Evolutionary conservation across 1,140 invertebrate species (phyloP).

Genomic region (Halyomorpha halys): DNA sequence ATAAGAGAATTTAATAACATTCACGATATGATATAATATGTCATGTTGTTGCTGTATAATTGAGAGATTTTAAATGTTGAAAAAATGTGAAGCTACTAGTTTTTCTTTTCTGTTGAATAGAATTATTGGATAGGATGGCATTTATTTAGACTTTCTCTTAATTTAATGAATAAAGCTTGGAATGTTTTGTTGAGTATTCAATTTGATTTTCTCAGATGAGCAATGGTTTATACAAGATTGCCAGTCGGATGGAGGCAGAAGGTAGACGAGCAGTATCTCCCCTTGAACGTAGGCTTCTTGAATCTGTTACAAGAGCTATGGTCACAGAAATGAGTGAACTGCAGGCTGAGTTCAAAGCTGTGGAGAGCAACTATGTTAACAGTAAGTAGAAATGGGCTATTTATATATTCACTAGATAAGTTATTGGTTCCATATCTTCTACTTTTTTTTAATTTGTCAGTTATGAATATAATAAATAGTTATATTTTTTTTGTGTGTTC

Average conservation of each 20-base stretch:
- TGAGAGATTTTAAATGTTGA: no score
- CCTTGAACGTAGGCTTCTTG: conserved; percentile 62
- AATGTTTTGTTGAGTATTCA: not conserved
- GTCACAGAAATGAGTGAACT: conserved; percentile 74
- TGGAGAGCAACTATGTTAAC: conserved; percentile 71
- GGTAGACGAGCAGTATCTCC: conserved; percentile 41
- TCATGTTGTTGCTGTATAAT: no score
- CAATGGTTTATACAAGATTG: conserved; percentile 64
- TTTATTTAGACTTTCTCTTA: not conserved
- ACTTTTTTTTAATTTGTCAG: not conserved
- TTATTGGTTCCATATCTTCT: no score
- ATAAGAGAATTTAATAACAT: no score
- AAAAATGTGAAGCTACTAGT: no score
- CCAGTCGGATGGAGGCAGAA: conserved; percentile 60
- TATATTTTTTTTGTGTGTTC: no score
- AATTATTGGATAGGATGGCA: not conserved
- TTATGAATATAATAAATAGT: not conserved
- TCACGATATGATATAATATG: no score
- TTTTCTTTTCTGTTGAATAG: not conserved
- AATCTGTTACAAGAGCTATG: conserved; percentile 72
- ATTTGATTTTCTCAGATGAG: conserved; percentile 46
- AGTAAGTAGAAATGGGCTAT: conserved; percentile 34
- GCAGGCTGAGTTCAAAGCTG: conserved; percentile 64
- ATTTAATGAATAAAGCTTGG: not conserved
- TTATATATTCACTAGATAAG: not conserved